These are phyloP conservation scores for Protaetia brevitarsis DNA, from an alignment of 1,140 invertebrate genomes.

Conservation along the genomic window DNA sequence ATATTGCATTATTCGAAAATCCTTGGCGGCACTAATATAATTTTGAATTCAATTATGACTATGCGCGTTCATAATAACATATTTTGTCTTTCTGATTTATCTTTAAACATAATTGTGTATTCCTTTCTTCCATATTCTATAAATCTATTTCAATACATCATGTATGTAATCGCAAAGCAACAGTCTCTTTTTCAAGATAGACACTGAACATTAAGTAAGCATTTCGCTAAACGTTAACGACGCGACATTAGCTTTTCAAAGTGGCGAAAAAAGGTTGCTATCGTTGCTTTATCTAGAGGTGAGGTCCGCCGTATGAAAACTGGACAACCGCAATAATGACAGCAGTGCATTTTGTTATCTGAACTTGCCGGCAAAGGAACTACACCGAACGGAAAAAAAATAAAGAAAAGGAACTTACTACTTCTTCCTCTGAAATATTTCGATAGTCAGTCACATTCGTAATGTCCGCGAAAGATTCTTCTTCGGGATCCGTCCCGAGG, in stretches of 20 bases:
- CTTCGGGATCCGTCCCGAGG: slow-evolving; percentile 78
- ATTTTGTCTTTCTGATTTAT: too few species aligned
- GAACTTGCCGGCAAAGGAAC: neutral
- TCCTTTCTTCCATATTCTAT: too few species aligned
- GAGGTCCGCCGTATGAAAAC: slow-evolving; percentile 3
- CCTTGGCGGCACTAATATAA: too few species aligned
- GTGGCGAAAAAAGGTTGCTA: neutral
- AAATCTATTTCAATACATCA: too few species aligned
- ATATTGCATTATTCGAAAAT: too few species aligned
- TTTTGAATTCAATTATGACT: too few species aligned
- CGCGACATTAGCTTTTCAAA: neutral
- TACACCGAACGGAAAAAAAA: neutral
- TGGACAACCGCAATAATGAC: neutral
- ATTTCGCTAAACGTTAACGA: too few species aligned
- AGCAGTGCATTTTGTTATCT: neutral
- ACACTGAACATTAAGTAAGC: too few species aligned
- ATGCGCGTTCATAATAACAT: too few species aligned
- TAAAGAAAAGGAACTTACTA: slow-evolving; percentile 68
- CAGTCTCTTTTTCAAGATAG: too few species aligned
- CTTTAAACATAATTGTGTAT: too few species aligned
- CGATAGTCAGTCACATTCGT: slow-evolving; percentile 74
- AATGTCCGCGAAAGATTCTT: slow-evolving; percentile 74
- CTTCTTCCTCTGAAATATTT: slow-evolving; percentile 82
- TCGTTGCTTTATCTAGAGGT: neutral
- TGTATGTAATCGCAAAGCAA: too few species aligned